Evolutionary conservation across 2,888 invertebrate genomes (phyloP), one percentile per base, ranked within the genome.

Genomic region (Carabus problematicus): DNA sequence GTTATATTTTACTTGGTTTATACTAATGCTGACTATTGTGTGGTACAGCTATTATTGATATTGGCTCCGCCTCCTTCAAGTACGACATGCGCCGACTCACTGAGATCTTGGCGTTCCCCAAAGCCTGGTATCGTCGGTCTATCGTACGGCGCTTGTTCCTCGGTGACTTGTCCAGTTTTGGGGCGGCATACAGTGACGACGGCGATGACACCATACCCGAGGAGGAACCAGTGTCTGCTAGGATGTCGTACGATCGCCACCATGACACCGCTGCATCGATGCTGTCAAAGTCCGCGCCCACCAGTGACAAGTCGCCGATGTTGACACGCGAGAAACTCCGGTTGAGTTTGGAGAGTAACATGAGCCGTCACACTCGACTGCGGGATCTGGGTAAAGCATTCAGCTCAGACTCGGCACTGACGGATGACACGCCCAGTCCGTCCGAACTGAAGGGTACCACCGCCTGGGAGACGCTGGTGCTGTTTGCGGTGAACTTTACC

Each of bases 81-180:
- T 99, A 98, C 82, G 98, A 99, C 81, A 98, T 99, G 97, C 88
- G 98, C 42, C 88, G 98, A 0, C 83, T 99, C 72, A 94, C 96
- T 0, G 99, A 99, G 84, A 97, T 99, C 77, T 84, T 99, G 70
- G 97, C 97, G 0, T 98, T 99, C 81, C 98, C 98, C 0, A 97
- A 97, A 83, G 98, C 98, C 11, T 99, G 99, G 99, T 99, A 99
- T 82, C 85, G 98, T 1, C 88, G 95, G 45, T 94, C 94, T 74
- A 95, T 99, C 76, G 96, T 98, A 39, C 86, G 97, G 7, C 85
- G 97, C 19, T 86, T 98, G 77, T 97, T 97, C 82, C 86, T 97
- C 61, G 97, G 99, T 0, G 98, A 99, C 82, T 87, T 97, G 67
- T 94, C 68, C 29, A 49, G 66, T 41, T 59, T 66, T 52, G 63